Conservation (phyloP, 1,140 invertebrate species). For the Cyphomyrmex costatus region DNA sequence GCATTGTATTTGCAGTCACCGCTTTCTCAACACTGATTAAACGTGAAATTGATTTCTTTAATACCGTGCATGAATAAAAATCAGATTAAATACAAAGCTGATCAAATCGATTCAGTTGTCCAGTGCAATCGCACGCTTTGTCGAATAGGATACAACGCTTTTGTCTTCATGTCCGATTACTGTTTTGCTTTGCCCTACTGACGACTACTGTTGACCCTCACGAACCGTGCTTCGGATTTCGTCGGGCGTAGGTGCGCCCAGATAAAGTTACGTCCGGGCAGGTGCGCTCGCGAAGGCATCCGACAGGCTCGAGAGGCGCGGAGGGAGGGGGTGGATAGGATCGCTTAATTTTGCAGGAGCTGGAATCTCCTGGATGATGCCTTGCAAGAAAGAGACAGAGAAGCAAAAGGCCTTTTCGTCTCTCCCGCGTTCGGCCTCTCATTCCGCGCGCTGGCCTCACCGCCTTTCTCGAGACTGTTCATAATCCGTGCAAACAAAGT, state of each 20-base stretch:
- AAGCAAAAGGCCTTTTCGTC: conserved; percentile 57
- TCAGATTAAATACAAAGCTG: not conserved
- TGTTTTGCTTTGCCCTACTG: conserved; percentile 18
- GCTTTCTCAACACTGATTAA: not conserved
- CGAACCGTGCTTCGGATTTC: conserved; percentile 30
- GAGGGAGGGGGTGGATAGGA: conserved; percentile 20
- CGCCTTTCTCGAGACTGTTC: conserved; percentile 74
- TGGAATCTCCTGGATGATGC: conserved; percentile 71
- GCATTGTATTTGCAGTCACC: not conserved
- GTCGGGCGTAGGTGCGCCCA: conserved; percentile 39
- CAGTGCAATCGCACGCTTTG: too few species aligned
- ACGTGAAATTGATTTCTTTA: not conserved
- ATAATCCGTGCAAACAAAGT: conserved; percentile 82
- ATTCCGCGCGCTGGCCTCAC: conserved; percentile 48
- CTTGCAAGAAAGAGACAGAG: conserved; percentile 51
- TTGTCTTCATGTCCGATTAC: not conserved
- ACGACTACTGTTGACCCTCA: conserved; percentile 18
- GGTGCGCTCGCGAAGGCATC: conserved; percentile 63
- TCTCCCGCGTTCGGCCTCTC: conserved; percentile 43
- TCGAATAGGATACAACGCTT: not conserved
- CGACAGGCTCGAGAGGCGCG: not conserved
- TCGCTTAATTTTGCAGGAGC: conserved; percentile 73
- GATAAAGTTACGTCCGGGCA: conserved; percentile 63
- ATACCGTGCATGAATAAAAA: not conserved
- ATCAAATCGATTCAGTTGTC: not conserved